phyloP scores from a whole-genome alignment of 2,113 vertebrate genomes.

The Uria lomvia region DNA sequence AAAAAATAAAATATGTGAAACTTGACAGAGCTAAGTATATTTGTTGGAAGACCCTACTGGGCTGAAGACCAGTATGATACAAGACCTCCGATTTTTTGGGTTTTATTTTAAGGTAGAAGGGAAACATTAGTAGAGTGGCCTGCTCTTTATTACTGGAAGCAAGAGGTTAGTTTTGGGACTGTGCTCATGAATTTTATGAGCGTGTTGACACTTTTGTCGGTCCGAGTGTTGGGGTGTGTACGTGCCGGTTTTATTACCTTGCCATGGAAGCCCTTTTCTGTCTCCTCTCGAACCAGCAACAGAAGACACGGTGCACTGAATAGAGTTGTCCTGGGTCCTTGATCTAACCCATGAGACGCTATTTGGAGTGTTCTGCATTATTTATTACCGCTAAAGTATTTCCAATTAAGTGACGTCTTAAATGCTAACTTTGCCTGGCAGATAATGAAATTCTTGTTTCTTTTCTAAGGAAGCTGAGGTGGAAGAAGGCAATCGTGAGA shows the following conservation, averaged over 20 bases:
- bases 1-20: background rate
- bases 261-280: background rate
- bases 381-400: background rate
- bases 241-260: background rate
- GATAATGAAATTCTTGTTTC: background rate
- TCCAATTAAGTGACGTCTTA: background rate
- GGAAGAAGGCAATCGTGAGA: background rate
- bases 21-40: background rate
- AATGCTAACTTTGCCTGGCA: background rate
- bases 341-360: background rate
- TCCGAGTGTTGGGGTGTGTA: background rate
- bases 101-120: background rate
- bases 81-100: background rate
- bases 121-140: background rate
- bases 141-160: background rate
- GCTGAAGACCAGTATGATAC: background rate
- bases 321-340: background rate
- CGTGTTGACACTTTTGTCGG: background rate
- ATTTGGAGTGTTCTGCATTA: background rate
- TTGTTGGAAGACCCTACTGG: background rate
- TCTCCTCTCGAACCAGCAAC: background rate
- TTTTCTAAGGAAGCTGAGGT: background rate
- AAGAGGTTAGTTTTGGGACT: background rate
- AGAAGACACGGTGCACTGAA: background rate
- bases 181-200: background rate